phyloP scores from a whole-genome alignment of 1,140 invertebrate species.

The Agrilus planipennis region DNA sequence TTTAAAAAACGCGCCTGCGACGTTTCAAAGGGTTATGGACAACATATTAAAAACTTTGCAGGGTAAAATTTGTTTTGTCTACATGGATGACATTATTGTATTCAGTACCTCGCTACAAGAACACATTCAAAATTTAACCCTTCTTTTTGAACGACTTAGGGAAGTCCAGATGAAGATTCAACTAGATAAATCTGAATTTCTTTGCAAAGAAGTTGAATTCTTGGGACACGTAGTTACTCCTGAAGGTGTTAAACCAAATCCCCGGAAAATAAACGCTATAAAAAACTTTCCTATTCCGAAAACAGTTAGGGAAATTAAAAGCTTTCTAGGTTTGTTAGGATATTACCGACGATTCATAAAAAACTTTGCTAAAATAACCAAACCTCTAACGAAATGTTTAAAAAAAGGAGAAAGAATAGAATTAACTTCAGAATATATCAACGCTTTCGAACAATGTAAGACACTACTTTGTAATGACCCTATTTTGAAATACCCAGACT shows the following conservation, averaged over 20 bases:
- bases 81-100: constrained; percentile 9
- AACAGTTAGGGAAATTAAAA: constrained; percentile 3
- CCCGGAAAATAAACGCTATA: constrained; percentile 3
- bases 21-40: constrained; percentile 13
- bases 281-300: neutral
- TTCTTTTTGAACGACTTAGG: constrained; percentile 1
- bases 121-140: neutral
- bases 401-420: too few species aligned
- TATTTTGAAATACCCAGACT: too few species aligned
- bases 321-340: constrained; percentile 11
- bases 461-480: too few species aligned
- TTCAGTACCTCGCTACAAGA: neutral
- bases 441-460: too few species aligned
- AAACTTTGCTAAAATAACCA: constrained; percentile 21
- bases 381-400: too few species aligned
- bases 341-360: constrained; percentile 32
- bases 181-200: constrained; percentile 4
- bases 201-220: neutral
- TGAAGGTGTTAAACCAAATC: neutral
- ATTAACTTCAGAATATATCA: too few species aligned
- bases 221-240: constrained; percentile 2
- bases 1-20: constrained; percentile 15
- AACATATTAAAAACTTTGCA: constrained; percentile 12
- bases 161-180: neutral
- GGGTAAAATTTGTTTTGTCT: constrained; percentile 12